Evolutionary conservation across 1,140 invertebrate genomes (phyloP).

Genomic region (Wiebesia pumilae): DNA sequence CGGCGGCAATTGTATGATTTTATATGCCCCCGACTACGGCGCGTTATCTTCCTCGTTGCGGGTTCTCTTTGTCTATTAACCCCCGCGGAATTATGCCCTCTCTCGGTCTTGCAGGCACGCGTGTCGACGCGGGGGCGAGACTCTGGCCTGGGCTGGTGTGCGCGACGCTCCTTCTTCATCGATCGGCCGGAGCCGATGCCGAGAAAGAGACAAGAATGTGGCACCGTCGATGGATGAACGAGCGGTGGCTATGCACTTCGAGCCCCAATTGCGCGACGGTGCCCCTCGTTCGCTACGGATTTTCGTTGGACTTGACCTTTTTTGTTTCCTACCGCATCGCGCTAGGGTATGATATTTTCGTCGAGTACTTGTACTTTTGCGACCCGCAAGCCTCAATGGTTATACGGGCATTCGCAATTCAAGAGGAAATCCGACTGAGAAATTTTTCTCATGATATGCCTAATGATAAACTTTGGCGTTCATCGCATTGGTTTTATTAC

Average conservation of each 20-base stretch:
- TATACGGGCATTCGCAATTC: neutral
- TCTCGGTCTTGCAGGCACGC: neutral
- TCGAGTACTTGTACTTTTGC: neutral
- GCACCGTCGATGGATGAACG: neutral
- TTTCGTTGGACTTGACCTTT: neutral
- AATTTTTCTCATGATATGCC: too few relatives aligned
- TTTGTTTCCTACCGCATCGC: neutral
- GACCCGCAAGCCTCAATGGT: neutral
- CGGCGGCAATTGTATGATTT: slow-evolving; percentile 66
- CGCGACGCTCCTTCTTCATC: slow-evolving; percentile 39
- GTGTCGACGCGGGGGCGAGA: slow-evolving; percentile 3
- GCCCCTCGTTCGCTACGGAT: neutral
- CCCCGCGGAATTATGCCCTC: slow-evolving; percentile 19
- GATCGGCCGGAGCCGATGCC: slow-evolving; percentile 11
- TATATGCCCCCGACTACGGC: slow-evolving; percentile 60
- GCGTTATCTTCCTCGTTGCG: neutral
- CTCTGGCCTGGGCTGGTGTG: neutral
- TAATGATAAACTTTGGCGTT: too few relatives aligned
- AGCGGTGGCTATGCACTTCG: neutral
- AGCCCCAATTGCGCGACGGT: neutral
- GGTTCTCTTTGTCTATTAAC: neutral
- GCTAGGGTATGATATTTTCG: neutral
- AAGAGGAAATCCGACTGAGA: too few relatives aligned
- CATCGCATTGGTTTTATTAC: too few relatives aligned
- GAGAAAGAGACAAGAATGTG: neutral